Percentiles rank a stretch among this genome's conserved stretches.
Evolutionary conservation across 1,140 invertebrate genomes (phyloP).

Genomic region (Chironomus tepperi): DNA sequence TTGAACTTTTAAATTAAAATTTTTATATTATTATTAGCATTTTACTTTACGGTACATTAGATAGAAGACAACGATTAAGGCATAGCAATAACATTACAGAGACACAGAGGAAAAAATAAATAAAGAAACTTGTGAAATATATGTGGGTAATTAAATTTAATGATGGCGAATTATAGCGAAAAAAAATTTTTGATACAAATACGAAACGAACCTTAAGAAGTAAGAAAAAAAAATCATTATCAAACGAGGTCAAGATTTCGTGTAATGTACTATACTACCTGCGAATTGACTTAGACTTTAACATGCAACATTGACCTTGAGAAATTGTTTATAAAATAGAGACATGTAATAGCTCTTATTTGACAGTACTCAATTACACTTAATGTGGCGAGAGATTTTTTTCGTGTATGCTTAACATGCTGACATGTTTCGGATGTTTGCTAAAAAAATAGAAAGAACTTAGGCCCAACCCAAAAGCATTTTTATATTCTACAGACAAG

Average conservation of each 20-base stretch:
- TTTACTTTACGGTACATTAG: not conserved
- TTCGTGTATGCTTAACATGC: not conserved
- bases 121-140: not conserved
- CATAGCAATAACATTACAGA: not conserved
- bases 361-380: not conserved
- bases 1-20: not conserved
- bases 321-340: not conserved
- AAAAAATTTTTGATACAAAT: not conserved
- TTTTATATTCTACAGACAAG: too few species aligned
- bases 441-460: too few species aligned
- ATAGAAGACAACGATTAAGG: not conserved
- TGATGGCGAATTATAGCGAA: not conserved
- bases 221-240: slow-evolving; percentile 1
- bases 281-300: not conserved
- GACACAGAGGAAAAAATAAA: not conserved
- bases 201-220: not conserved
- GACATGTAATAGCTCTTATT: not conserved
- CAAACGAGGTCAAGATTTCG: slow-evolving; percentile 20
- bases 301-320: not conserved
- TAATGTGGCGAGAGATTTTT: not conserved
- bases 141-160: slow-evolving; percentile 19
- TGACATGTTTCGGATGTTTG: too few species aligned
- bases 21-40: not conserved
- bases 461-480: not conserved
- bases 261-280: not conserved